phyloP scores from a whole-genome alignment of 2,113 vertebrate species.

The Misgurnus anguillicaudatus region DNA sequence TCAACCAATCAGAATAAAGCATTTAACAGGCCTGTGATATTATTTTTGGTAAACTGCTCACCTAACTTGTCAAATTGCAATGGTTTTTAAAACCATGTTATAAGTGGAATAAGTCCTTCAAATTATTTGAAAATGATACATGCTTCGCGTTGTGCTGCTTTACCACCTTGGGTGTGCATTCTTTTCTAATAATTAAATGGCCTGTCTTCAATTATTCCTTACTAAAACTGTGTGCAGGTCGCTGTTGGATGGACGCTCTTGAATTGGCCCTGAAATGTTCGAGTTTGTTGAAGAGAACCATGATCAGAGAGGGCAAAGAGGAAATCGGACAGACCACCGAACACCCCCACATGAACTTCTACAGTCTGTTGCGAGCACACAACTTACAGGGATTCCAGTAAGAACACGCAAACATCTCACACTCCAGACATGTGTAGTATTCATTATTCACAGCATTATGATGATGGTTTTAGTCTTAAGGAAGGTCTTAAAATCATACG shows the following conservation, averaged over 20 bases:
- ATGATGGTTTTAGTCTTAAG: too few species aligned
- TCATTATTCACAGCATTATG: not conserved
- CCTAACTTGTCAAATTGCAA: too few species aligned
- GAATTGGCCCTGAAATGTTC: slow-evolving; percentile 98
- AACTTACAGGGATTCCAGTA: slow-evolving; percentile 91
- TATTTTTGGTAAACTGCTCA: too few species aligned
- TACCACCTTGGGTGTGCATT: too few species aligned
- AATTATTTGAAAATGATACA: too few species aligned
- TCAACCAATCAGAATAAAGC: too few species aligned
- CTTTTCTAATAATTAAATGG: too few species aligned
- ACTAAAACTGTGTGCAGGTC: slow-evolving; percentile 73
- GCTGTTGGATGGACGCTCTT: slow-evolving; percentile 98
- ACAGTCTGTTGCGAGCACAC: slow-evolving; percentile 91
- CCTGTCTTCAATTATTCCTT: not conserved
- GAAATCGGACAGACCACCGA: slow-evolving; percentile 85
- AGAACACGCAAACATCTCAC: slow-evolving; percentile 59
- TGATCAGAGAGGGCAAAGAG: slow-evolving; percentile 97
- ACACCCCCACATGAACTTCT: slow-evolving; percentile 87
- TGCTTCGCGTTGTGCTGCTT: too few species aligned
- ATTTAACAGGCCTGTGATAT: too few species aligned
- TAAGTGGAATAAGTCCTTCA: too few species aligned
- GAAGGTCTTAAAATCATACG: too few species aligned
- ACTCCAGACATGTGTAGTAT: not conserved
- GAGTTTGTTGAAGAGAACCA: slow-evolving; percentile 93
- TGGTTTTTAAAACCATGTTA: too few species aligned